These are phyloP conservation scores for Nothocercus julius DNA, from an alignment of 2,113 vertebrate genomes.

Conservation along the genomic window DNA sequence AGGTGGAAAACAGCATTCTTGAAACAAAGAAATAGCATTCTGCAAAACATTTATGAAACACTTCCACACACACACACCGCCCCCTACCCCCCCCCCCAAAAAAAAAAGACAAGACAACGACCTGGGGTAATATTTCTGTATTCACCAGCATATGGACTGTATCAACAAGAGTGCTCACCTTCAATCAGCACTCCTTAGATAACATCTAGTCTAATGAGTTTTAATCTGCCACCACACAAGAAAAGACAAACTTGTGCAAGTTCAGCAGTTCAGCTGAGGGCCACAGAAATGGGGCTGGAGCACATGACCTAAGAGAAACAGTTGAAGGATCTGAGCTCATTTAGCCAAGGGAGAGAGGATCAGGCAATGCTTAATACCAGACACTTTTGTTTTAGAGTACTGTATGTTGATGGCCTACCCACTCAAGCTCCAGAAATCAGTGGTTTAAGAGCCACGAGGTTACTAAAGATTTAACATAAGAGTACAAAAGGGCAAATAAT, in stretches of 20 bases:
- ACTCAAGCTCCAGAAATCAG: not conserved
- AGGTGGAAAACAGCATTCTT: not conserved
- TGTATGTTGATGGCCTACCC: not conserved
- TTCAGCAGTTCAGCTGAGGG: fast-evolving
- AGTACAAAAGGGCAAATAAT: not conserved
- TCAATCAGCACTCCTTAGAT: not conserved
- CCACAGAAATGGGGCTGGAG: too few relatives aligned
- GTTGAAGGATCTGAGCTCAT: not conserved
- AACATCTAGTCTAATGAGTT: not conserved
- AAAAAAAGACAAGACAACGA: not conserved
- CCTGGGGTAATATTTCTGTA: not conserved
- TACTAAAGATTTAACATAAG: not conserved
- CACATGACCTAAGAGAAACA: not conserved
- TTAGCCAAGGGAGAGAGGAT: not conserved
- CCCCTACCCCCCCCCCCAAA: too few relatives aligned
- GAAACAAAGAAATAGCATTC: not conserved
- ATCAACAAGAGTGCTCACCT: not conserved
- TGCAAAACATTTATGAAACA: not conserved
- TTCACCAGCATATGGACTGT: not conserved
- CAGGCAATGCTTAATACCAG: not conserved
- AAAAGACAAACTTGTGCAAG: not conserved
- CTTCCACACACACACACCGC: not conserved
- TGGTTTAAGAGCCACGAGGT: not conserved
- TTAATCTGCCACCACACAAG: not conserved
- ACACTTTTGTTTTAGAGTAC: not conserved